These are phyloP conservation scores for Xanthia icteritia DNA, from an alignment of 2,888 invertebrate species.

Conservation along the genomic window DNA sequence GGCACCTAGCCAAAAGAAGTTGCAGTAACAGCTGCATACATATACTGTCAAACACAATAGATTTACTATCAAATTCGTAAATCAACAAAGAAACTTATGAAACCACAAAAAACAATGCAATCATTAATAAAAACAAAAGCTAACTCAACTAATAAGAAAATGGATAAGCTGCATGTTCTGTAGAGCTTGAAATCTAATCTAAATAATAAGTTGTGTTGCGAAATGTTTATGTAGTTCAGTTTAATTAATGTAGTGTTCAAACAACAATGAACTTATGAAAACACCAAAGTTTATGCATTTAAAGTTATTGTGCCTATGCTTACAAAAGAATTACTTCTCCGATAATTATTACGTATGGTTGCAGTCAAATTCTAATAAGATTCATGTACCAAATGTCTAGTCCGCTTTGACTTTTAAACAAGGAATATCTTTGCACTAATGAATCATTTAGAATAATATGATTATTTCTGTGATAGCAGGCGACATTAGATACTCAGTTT, in stretches of 20 bases:
- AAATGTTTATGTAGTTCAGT: not conserved
- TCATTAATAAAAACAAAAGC: slow-evolving; percentile 1
- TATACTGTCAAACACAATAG: not conserved
- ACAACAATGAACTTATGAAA: not conserved
- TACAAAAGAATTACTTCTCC: not conserved
- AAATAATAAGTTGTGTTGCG: not conserved
- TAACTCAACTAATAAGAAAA: slow-evolving; percentile 7
- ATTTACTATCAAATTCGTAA: slow-evolving; percentile 1
- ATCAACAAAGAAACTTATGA: not conserved
- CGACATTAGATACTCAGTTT: not conserved
- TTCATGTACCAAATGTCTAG: not conserved
- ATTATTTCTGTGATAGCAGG: not conserved
- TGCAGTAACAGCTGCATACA: slow-evolving; percentile 3
- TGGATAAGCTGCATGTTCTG: not conserved
- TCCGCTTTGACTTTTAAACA: not conserved
- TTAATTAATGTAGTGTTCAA: not conserved
- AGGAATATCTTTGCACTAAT: not conserved
- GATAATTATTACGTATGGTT: not conserved
- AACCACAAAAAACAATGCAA: not conserved
- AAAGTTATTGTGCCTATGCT: not conserved
- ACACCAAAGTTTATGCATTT: not conserved
- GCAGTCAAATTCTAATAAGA: not conserved
- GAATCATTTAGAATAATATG: not conserved
- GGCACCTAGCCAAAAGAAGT: slow-evolving; percentile 13
- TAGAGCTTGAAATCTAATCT: slow-evolving; percentile 6